Base-by-base conservation (phyloP, 2,797 vertebrate genomes). In the Brotogeris chrysoptera region DNA sequence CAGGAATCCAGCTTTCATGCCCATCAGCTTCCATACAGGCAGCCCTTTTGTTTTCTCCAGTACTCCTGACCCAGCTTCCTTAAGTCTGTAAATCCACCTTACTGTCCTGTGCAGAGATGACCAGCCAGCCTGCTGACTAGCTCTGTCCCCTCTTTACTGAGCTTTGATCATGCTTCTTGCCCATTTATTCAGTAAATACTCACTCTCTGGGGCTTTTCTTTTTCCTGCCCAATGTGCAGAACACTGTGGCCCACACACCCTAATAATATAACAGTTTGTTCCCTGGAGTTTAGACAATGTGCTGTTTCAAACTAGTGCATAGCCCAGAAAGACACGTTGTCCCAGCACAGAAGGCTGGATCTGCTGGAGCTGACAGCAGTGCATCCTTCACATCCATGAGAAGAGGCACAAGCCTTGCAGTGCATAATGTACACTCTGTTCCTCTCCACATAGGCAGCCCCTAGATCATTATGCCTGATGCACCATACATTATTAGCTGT, bases 381-480 rank as follows among this genome's bases (percentile, higher is more conserved):
- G 7, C 57, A 32, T 18, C 38, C 69, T 47, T 84, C 57, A 3
- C 21, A 5, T 4, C 43, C 8, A 1, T 2, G 8, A 2, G 0
- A 41, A 34, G 20, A 49, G 16, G 21, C 46, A n/a, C 2, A 0
- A 61, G n/a, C n/a, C 1, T 8, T 8, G 34, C 30, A 1, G 10
- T 7, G 19, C 1, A 1, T 5, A 7, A 32, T 1, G 11, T 10
- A 20, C 3, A 0, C 38, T 61, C 65, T 10, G 34, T 3, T 46
- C 34, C 61, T 53, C 25, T 2, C 19, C 44, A 19, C 27, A 5
- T 8, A 12, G 50, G 44, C 80, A 55, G 38, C 49, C 24, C 44
- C 57, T 47, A 16, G 28, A 27, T 44, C 19, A 0, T 28, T 49
- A 32, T 9, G 7, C 16, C n/a, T 66, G 55, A 15, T 6, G 17